Evolutionary conservation across 2,888 invertebrate species (phyloP), one percentile per base, ranked within the genome.

Genomic region (Molorchus minor): DNA sequence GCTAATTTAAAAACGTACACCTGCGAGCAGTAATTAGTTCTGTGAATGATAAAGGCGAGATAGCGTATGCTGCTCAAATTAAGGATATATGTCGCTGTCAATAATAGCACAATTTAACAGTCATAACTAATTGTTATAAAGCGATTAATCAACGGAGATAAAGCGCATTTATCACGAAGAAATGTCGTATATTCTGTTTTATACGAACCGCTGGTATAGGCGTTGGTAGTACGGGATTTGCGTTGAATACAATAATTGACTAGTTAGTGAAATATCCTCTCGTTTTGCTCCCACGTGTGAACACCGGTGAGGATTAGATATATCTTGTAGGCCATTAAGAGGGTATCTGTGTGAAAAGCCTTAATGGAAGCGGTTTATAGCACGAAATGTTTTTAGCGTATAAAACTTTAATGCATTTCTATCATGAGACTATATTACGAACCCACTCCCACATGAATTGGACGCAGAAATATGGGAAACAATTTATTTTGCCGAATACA

Each of bases 171-270:
- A 16, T 49, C 36, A 35, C 19, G 12, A 15, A 21, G 17, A 36
- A 15, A 12, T 35, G 47, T 13, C 47, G 15, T 47, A 12, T 36
- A 12, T 12, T 47, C 17, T 33, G 12, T 46, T 47, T 21, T 36
- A 21, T 47, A 8, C 13, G 36, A 35, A 35, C 8, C 20, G 20
- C 20, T 47, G 33, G 10, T 33, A n/a, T n/a, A 13, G 16, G 47
- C 35, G 47, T 47, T 47, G 47, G 46, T 46, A 35, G 46, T 20
- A n/a, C 33, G 12, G 35, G 33, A 19, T 17, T 35, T 19, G 7
- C 33, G 33, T 13, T 30, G 16, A 20, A 43, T 21, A 43, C 20
- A 43, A 43, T 43, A 20, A 43, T 20, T 43, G 21, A 20, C 16
- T 30, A 17, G 15, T 15, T 13, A 17, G 25, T 13, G 45, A 30